Conservation (phyloP, 2,888 invertebrate genomes). For the Gordius sp. region DNA sequence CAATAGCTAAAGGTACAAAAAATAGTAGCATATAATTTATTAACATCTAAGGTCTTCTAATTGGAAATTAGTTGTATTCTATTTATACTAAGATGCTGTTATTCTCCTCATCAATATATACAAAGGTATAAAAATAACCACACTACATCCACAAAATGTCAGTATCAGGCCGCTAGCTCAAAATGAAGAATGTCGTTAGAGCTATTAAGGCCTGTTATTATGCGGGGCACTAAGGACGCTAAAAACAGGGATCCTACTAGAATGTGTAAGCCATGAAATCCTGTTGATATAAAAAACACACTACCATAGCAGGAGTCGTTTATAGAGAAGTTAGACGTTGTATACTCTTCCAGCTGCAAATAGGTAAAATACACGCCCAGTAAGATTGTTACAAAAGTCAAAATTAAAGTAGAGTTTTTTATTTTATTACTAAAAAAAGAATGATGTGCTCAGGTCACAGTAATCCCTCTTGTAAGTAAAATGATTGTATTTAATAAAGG, state of each 20-base stretch:
- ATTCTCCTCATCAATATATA: no score
- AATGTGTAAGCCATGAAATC: constrained; percentile 48
- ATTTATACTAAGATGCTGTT: no score
- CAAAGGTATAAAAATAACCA: no score
- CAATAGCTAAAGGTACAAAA: no score
- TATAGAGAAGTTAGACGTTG: constrained; percentile 37
- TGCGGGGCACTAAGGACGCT: constrained; percentile 33
- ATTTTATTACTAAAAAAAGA: constrained; percentile 29
- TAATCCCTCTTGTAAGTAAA: constrained; percentile 42
- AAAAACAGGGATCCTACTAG: constrained; percentile 40
- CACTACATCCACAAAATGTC: no score
- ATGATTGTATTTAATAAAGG: constrained; percentile 46
- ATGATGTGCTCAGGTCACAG: constrained; percentile 41
- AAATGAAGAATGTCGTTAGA: constrained; percentile 38
- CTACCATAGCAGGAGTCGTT: constrained; percentile 41
- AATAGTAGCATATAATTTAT: no score
- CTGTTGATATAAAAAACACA: constrained; percentile 45
- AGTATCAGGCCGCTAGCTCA: constrained; percentile 42
- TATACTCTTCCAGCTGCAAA: no score
- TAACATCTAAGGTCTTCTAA: no score
- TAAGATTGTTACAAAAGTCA: constrained; percentile 35
- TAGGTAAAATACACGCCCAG: no score
- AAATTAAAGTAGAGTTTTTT: constrained; percentile 31
- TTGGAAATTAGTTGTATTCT: no score
- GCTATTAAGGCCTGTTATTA: constrained; percentile 33